These are phyloP conservation scores for Zaprionus obscuricornis DNA, from an alignment of 2,888 invertebrate genomes.

Conservation along the genomic window DNA sequence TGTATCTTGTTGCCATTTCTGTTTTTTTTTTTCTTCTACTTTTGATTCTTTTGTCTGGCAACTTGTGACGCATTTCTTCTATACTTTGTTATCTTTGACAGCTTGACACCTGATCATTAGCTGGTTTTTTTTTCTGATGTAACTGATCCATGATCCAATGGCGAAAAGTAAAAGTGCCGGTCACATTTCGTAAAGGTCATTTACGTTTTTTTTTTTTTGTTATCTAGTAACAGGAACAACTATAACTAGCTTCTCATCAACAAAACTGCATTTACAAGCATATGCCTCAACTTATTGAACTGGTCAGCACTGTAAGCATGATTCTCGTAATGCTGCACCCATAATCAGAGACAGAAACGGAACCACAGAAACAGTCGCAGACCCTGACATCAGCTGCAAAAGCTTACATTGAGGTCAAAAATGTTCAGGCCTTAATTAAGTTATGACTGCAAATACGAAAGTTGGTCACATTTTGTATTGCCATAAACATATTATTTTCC, in stretches of 20 bases:
- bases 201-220: background rate
- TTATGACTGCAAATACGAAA: no score
- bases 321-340: conserved; percentile 69
- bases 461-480: no score
- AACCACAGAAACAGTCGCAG: conserved; percentile 37
- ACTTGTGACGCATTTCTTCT: conserved; percentile 42
- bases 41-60: conserved; percentile 3
- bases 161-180: conserved; percentile 35
- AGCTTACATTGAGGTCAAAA: conserved; percentile 16
- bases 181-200: conserved; percentile 28
- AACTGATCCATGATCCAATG: background rate
- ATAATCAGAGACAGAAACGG: conserved; percentile 50
- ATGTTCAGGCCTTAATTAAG: conserved; percentile 8
- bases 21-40: no score
- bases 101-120: conserved; percentile 16
- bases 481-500: background rate
- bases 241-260: conserved; percentile 2
- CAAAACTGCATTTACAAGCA: conserved; percentile 15
- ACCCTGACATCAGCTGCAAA: conserved; percentile 35
- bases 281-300: conserved; percentile 24
- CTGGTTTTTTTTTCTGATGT: background rate
- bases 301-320: conserved; percentile 33
- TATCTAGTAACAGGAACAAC: conserved; percentile 16
- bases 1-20: background rate
- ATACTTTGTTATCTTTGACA: conserved; percentile 29